A percentile compares a stretch with the other conserved stretches of the same genome.
Evolutionary conservation across 1,140 invertebrate genomes (phyloP).

Genomic region (Nautilus pompilius): DNA sequence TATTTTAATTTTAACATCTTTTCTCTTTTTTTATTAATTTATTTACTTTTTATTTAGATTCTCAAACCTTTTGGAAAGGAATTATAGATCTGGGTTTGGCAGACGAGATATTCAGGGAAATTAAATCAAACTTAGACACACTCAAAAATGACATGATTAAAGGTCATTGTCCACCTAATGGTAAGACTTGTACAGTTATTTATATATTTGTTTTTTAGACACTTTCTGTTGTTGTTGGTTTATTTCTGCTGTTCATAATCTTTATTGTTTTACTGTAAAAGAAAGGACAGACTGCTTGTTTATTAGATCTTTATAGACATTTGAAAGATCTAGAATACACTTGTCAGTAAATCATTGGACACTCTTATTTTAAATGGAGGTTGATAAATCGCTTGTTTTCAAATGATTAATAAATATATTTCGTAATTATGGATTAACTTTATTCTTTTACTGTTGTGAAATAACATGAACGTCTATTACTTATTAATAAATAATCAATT

Average conservation of each 20-base stretch:
- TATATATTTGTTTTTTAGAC: not conserved
- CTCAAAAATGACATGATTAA: slow-evolving; percentile 24
- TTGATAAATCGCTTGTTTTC: too few species aligned
- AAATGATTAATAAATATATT: too few species aligned
- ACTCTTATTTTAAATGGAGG: not conserved
- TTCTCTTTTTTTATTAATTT: too few species aligned
- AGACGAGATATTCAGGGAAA: slow-evolving; percentile 31
- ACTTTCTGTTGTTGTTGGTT: not conserved
- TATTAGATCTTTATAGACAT: not conserved
- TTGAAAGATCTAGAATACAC: not conserved
- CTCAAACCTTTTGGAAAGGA: slow-evolving; percentile 28
- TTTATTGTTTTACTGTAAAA: too few species aligned
- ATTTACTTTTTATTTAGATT: too few species aligned
- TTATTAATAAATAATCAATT: too few species aligned
- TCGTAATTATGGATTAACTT: too few species aligned
- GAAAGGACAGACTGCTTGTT: too few species aligned
- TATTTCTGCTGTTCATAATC: not conserved
- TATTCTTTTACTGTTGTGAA: too few species aligned
- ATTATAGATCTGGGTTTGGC: slow-evolving; percentile 30
- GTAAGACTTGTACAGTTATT: slow-evolving; percentile 2
- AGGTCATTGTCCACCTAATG: slow-evolving; percentile 17
- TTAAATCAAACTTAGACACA: slow-evolving; percentile 19
- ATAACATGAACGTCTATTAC: too few species aligned
- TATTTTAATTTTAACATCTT: too few species aligned
- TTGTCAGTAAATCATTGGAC: not conserved